phyloP scores from a whole-genome alignment of 2,113 vertebrate species.

The Sus scrofa region DNA sequence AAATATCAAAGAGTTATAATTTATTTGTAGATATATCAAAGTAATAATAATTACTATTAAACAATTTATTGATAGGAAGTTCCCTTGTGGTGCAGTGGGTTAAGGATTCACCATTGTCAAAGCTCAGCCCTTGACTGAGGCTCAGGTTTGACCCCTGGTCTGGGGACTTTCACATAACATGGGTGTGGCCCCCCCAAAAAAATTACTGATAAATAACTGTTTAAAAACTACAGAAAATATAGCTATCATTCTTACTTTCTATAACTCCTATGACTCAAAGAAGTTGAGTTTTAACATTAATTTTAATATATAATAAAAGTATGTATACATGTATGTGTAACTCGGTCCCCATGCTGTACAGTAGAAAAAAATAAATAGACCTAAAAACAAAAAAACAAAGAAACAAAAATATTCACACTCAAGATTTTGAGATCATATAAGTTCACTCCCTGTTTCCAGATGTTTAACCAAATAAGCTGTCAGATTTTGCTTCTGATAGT shows the following conservation, averaged over 20 bases:
- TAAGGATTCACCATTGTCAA: too few relatives aligned
- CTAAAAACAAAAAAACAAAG: too few relatives aligned
- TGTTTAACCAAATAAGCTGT: background rate
- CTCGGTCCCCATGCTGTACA: too few relatives aligned
- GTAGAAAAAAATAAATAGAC: too few relatives aligned
- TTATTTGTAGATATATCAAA: background rate
- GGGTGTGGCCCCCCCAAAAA: background rate
- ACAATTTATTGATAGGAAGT: too few relatives aligned
- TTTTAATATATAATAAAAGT: conserved; percentile 21
- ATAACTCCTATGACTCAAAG: background rate
- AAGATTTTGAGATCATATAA: background rate
- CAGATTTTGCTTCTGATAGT: background rate
- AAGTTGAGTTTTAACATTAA: background rate
- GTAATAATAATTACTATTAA: background rate
- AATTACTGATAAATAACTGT: background rate
- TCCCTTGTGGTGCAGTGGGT: too few relatives aligned
- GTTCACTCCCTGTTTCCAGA: background rate
- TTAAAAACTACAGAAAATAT: background rate
- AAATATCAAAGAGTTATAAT: background rate
- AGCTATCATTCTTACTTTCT: background rate
- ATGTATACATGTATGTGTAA: too few relatives aligned
- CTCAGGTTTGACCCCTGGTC: too few relatives aligned
- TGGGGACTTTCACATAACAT: too few relatives aligned
- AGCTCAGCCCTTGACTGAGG: too few relatives aligned
- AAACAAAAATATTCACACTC: background rate